phyloP scores from a whole-genome alignment of 2,113 vertebrate species.

The Ciconia maguari region DNA sequence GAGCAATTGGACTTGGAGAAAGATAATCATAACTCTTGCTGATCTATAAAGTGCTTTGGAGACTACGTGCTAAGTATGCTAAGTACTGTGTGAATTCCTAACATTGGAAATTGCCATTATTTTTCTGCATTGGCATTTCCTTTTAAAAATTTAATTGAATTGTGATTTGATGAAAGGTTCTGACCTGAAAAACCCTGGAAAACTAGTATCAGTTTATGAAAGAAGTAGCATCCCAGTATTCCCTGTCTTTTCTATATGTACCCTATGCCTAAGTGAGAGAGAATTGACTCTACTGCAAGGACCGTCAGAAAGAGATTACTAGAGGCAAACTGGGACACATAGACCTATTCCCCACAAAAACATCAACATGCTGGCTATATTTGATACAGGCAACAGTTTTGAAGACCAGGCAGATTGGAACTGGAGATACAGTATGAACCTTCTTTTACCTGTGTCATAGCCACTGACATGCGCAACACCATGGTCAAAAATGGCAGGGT shows the following conservation, averaged over 20 bases:
- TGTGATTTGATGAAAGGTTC: neutral
- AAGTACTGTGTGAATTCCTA: neutral
- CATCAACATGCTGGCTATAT: neutral
- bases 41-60: neutral
- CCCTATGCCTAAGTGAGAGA: neutral
- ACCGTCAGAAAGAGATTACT: neutral
- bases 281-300: neutral
- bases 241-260: neutral
- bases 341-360: rapidly evolving
- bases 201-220: neutral
- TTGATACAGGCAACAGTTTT: neutral
- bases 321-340: neutral
- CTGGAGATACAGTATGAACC: neutral
- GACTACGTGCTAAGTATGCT: neutral
- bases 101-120: neutral
- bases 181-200: neutral
- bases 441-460: neutral
- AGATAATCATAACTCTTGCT: neutral
- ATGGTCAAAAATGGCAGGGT: neutral
- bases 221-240: neutral
- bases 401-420: neutral
- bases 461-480: rapidly evolving
- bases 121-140: neutral
- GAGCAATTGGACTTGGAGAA: neutral
- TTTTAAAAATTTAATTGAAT: neutral